These are phyloP conservation scores for Cephus sareptanus DNA, from an alignment of 2,888 invertebrate genomes.

Conservation along the genomic window DNA sequence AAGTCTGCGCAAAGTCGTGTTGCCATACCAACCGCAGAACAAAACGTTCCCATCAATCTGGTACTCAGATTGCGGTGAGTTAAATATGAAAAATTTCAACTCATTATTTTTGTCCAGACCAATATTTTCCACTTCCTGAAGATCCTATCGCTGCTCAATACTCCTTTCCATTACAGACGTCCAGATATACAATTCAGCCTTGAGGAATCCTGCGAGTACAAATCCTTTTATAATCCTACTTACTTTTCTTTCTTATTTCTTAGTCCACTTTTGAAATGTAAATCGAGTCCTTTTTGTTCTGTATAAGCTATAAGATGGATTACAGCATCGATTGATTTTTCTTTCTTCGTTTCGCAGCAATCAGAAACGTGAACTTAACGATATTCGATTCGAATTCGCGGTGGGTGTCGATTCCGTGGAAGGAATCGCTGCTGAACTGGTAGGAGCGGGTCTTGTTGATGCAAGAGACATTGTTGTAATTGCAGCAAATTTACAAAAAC, in stretches of 20 bases:
- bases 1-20: conserved; percentile 52
- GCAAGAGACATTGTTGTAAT: conserved; percentile 92
- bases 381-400: conserved; percentile 97
- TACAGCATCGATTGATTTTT: conserved; percentile 15
- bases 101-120: background rate
- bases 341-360: conserved; percentile 72
- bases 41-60: conserved; percentile 76
- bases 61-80: conserved; percentile 87
- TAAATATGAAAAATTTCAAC: background rate
- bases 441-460: conserved; percentile 95
- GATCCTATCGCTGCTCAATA: background rate
- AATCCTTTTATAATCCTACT: conserved; percentile 3
- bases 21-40: conserved; percentile 49
- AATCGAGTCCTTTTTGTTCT: conserved; percentile 24
- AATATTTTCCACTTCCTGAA: background rate
- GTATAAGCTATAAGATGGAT: conserved; percentile 36
- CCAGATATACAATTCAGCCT: conserved; percentile 47
- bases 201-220: conserved; percentile 45
- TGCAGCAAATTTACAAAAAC: conserved; percentile 90
- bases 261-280: background rate
- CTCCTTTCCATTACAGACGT: conserved; percentile 41
- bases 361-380: conserved; percentile 90
- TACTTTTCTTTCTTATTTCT: background rate
- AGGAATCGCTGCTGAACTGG: conserved; percentile 93
- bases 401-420: conserved; percentile 90